phyloP scores from a whole-genome alignment of 1,140 invertebrate genomes.

The Amyelois transitella region DNA sequence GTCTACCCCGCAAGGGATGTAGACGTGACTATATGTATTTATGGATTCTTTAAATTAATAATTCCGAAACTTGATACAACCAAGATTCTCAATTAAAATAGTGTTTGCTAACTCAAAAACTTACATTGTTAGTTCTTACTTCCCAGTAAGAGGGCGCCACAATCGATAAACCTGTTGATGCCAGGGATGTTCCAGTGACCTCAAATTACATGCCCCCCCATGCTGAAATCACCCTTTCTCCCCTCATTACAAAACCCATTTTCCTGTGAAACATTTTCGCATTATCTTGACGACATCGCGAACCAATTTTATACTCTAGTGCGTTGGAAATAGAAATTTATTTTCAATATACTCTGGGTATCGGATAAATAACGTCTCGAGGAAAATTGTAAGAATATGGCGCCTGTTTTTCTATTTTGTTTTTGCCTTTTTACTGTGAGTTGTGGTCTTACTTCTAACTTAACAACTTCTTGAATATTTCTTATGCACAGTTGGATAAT shows the following conservation, averaged over 20 bases:
- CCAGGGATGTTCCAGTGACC: slow-evolving; percentile 29
- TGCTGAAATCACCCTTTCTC: slow-evolving; percentile 6
- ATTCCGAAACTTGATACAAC: neutral
- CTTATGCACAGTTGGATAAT: no score
- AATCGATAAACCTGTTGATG: slow-evolving; percentile 31
- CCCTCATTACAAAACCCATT: slow-evolving; percentile 4
- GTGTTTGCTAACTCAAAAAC: slow-evolving; percentile 5
- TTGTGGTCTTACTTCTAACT: neutral
- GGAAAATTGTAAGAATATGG: slow-evolving; percentile 29
- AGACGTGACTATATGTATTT: no score
- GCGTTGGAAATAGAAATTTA: slow-evolving; percentile 16
- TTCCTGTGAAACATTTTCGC: neutral
- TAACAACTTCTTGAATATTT: neutral
- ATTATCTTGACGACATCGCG: slow-evolving; percentile 3
- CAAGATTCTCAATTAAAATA: neutral
- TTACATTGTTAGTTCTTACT: slow-evolving; percentile 12
- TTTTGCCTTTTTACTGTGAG: slow-evolving; percentile 1
- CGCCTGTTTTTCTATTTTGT: slow-evolving; percentile 10
- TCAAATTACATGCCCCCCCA: slow-evolving; percentile 8
- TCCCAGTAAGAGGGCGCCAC: slow-evolving; percentile 24
- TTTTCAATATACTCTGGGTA: slow-evolving; percentile 17
- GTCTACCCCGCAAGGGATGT: no score
- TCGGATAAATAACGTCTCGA: slow-evolving; percentile 25
- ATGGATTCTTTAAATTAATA: no score
- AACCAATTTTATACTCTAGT: slow-evolving; percentile 18